Evolutionary conservation across 2,888 invertebrate species (phyloP), one percentile per base, ranked within the genome.

Genomic region (Drosophila macrothrix): DNA sequence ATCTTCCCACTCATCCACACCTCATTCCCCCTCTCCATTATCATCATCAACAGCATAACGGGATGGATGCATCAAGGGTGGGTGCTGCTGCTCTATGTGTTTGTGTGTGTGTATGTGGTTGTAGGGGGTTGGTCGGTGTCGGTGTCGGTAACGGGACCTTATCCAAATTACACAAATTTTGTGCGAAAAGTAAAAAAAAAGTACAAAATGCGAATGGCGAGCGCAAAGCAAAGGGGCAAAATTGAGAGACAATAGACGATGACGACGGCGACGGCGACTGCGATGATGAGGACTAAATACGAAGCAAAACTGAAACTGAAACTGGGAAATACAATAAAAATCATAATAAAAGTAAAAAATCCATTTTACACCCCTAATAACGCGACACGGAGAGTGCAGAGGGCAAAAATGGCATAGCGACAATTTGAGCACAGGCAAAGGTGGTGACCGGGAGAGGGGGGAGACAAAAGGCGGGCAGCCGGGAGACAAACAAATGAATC

Each of bases 311-410:
- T 74, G 71, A 49, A 84, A 79, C 72, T 73, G 72, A 76, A 84
- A 84, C 82, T 87, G 83, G 80, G 80, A 84, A 88, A 88, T 90
- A 86, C 83, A 88, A 87, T 90, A 90, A 88, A 88, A 88, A 88
- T 88, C 85, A 87, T 89, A 90, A 89, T 88, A 88, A 85, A 90
- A 91, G 87, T 88, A 88, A 89, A 83, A 90, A 91, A 81, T 85
- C 87, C 88, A 87, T 90, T 90, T 91, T 90, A 90, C 90, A 90
- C 90, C 90, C 90, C 88, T 90, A 90, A 90, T 90, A 90, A 82
- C 78, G 56, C 76, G 60, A 60, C 52, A 62, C 37, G 41, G 35
- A 63, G 65, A 63, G 61, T 60, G 73, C 53, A 76, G 71, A 73
- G 73, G 77, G 77, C 73, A 73, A 73, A 83, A 46, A 25, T 68